Evolutionary conservation across 2,888 invertebrate genomes (phyloP).

Genomic region (Synergus japonicus): DNA sequence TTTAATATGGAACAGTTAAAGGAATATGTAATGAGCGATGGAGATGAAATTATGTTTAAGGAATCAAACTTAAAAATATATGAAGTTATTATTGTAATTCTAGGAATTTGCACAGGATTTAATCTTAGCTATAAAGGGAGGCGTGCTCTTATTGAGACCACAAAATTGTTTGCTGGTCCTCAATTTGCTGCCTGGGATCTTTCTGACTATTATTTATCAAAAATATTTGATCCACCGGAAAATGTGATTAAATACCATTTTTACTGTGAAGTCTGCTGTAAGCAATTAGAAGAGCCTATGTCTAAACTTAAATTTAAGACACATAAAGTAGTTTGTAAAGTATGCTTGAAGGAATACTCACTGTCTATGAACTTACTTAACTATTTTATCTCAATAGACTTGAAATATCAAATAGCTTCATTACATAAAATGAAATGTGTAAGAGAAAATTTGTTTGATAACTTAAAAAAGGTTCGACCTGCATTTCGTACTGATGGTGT

Average conservation of each 20-base stretch:
- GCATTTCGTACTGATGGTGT: not conserved
- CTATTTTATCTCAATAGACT: not conserved
- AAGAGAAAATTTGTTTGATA: not conserved
- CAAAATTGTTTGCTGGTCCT: not conserved
- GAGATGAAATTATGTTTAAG: no score
- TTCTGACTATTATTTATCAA: not conserved
- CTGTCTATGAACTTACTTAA: conserved; percentile 2
- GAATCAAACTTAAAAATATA: no score
- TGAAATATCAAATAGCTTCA: not conserved
- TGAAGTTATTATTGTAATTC: not conserved
- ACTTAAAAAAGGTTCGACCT: not conserved
- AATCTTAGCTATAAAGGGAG: not conserved
- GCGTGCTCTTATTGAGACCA: not conserved
- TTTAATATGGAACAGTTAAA: no score
- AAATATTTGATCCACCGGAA: conserved; percentile 4
- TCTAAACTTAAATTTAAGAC: not conserved
- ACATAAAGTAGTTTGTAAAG: not conserved
- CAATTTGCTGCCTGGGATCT: not conserved
- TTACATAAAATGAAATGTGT: not conserved
- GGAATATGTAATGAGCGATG: no score
- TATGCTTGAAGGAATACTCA: not conserved
- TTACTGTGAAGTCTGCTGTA: not conserved
- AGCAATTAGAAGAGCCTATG: not conserved
- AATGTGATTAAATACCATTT: not conserved
- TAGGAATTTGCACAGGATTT: not conserved